These are phyloP conservation scores for Gobius niger DNA, from an alignment of 2,113 vertebrate species.

Conservation along the genomic window DNA sequence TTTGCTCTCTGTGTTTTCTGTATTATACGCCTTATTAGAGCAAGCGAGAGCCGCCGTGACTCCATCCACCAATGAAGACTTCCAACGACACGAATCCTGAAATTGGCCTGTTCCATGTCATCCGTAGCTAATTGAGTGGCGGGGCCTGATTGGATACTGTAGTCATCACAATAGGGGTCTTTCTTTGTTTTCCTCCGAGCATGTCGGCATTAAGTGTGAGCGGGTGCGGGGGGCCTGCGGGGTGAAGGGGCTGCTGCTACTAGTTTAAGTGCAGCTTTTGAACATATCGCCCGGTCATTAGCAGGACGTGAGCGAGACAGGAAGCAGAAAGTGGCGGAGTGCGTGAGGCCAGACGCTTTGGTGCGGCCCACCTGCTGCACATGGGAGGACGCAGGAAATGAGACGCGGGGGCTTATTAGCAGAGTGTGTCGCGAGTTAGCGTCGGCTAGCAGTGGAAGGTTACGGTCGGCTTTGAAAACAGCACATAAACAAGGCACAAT, in stretches of 20 bases:
- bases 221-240: too few species aligned
- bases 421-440: slow-evolving; percentile 34
- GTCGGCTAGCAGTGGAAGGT: not conserved
- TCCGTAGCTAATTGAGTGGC: slow-evolving; percentile 57
- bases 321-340: slow-evolving; percentile 25
- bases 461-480: not conserved
- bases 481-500: not conserved
- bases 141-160: slow-evolving; percentile 62
- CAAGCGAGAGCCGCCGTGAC: slow-evolving; percentile 8
- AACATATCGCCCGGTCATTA: slow-evolving; percentile 63
- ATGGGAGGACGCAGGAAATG: slow-evolving; percentile 46
- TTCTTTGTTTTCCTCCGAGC: slow-evolving; percentile 65
- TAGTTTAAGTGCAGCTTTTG: slow-evolving; percentile 54
- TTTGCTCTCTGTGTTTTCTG: slow-evolving; percentile 21
- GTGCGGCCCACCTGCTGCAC: slow-evolving; percentile 69
- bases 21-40: slow-evolving; percentile 22
- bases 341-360: slow-evolving; percentile 42
- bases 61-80: slow-evolving; percentile 11
- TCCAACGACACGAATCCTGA: slow-evolving; percentile 38
- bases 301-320: slow-evolving; percentile 46
- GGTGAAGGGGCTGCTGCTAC: slow-evolving; percentile 12
- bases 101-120: slow-evolving; percentile 21
- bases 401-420: slow-evolving; percentile 55
- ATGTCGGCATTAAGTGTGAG: slow-evolving; percentile 62
- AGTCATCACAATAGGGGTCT: slow-evolving; percentile 62